A percentile compares a stretch with the other conserved stretches of the same genome.
Evolutionary conservation across 2,888 invertebrate species (phyloP).

Genomic region (Muscina levida): DNA sequence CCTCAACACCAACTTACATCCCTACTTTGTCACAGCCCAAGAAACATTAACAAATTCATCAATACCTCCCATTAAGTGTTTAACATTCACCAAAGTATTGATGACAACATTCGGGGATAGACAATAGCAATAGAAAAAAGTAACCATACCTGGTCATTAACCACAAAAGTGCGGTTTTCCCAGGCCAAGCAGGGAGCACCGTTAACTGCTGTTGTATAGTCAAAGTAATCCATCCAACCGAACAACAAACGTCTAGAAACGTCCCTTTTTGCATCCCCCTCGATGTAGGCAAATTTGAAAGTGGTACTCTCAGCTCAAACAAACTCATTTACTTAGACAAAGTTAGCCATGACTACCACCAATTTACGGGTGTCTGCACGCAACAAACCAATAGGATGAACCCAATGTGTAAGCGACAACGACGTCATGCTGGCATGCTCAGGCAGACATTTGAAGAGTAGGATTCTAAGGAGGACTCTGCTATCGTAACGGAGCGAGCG

Average conservation of each 20-base stretch:
- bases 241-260: neutral
- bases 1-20: no score
- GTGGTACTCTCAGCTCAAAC: conserved; percentile 41
- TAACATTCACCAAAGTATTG: conserved; percentile 7
- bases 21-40: no score
- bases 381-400: conserved; percentile 6
- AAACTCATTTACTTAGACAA: conserved; percentile 47
- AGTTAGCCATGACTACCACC: conserved; percentile 49
- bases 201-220: neutral
- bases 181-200: conserved; percentile 12
- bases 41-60: no score
- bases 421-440: neutral
- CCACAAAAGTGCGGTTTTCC: conserved; percentile 54
- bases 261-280: neutral
- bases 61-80: neutral
- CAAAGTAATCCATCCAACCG: neutral
- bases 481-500: no score
- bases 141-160: conserved; percentile 54
- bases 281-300: neutral
- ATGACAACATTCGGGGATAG: conserved; percentile 28
- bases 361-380: conserved; percentile 23
- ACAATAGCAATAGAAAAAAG: neutral
- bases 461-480: no score
- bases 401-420: neutral
- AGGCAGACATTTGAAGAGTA: neutral